These are phyloP conservation scores for Oscheius sp. DNA, from an alignment of 2,888 invertebrate genomes.

Conservation along the genomic window DNA sequence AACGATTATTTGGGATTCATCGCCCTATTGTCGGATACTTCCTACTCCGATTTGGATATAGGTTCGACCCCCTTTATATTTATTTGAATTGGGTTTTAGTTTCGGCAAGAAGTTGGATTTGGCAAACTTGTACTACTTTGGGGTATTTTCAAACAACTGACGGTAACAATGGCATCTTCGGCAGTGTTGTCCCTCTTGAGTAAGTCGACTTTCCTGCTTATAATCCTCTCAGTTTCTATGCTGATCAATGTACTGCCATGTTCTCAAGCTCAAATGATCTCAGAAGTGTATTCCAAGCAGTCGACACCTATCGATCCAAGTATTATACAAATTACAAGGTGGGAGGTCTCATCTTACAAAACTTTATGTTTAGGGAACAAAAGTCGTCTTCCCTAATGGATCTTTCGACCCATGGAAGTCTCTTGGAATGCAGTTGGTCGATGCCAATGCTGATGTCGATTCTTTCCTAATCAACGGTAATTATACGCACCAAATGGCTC, in stretches of 20 bases:
- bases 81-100: slow-evolving; percentile 37
- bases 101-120: slow-evolving; percentile 85
- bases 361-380: slow-evolving; percentile 45
- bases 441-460: slow-evolving; percentile 42
- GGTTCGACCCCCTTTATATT: slow-evolving; percentile 34
- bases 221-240: slow-evolving; percentile 47
- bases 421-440: slow-evolving; percentile 41
- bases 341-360: background rate
- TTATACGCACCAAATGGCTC: background rate
- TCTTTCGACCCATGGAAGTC: slow-evolving; percentile 56
- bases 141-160: slow-evolving; percentile 92
- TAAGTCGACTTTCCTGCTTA: no score
- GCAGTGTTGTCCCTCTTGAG: slow-evolving; percentile 56
- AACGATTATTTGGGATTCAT: slow-evolving; percentile 50
- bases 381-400: slow-evolving; percentile 57
- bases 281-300: slow-evolving; percentile 42
- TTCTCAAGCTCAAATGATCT: slow-evolving; percentile 48
- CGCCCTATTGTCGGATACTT: slow-evolving; percentile 37
- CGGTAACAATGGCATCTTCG: slow-evolving; percentile 56
- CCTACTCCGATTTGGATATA: slow-evolving; percentile 42
- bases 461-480: slow-evolving; percentile 52
- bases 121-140: slow-evolving; percentile 94
- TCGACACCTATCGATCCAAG: slow-evolving; percentile 40
- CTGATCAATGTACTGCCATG: slow-evolving; percentile 53
- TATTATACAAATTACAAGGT: slow-evolving; percentile 41